A percentile compares a stretch with the other conserved stretches of the same genome.
Evolutionary conservation across 2,888 invertebrate species (phyloP).

Genomic region (Phalera bucephala): DNA sequence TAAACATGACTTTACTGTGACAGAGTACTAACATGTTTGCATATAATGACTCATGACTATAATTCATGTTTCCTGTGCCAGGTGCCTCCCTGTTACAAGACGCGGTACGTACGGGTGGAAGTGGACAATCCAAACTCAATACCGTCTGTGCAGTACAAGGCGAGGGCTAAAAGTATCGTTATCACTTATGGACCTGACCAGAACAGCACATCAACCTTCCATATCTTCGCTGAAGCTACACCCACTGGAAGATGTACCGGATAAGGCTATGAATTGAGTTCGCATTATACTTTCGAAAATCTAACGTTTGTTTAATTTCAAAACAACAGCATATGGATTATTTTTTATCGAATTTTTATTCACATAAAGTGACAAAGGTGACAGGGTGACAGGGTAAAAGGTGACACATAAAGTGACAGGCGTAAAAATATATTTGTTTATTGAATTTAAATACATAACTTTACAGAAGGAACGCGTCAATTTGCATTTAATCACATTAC

Average conservation of each 20-base stretch:
- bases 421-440: neutral
- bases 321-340: no score
- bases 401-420: neutral
- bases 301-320: no score
- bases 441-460: neutral
- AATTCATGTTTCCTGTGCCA: constrained; percentile 5
- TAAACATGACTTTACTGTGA: no score
- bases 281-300: no score
- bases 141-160: constrained; percentile 23
- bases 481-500: constrained; percentile 1
- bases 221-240: constrained; percentile 20
- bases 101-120: constrained; percentile 21
- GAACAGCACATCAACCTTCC: constrained; percentile 20
- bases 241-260: neutral
- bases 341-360: no score
- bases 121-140: constrained; percentile 21
- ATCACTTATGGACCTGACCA: constrained; percentile 28
- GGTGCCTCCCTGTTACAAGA: constrained; percentile 14
- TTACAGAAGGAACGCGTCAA: constrained; percentile 3
- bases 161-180: constrained; percentile 5
- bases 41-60: constrained; percentile 12
- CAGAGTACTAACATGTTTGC: constrained; percentile 3
- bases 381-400: no score
- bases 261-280: no score
- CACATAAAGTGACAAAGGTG: no score